phyloP scores from a whole-genome alignment of 2,113 vertebrate genomes.

The Apteryx mantelli region DNA sequence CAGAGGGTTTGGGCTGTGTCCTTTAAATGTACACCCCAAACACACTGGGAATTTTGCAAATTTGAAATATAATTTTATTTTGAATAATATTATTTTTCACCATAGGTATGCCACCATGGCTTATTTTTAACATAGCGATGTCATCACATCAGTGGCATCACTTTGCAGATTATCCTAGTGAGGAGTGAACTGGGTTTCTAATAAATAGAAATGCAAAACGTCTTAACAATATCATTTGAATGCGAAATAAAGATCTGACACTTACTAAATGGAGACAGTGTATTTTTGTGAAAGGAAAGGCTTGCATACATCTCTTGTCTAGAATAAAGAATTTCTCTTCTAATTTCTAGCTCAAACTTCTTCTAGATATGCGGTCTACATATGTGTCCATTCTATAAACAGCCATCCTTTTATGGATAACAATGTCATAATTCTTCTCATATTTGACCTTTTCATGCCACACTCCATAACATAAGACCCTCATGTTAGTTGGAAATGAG shows the following conservation, averaged over 20 bases:
- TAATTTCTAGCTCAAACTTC: neutral
- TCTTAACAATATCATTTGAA: neutral
- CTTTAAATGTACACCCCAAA: neutral
- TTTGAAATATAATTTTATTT: conserved; percentile 45
- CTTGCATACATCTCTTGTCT: neutral
- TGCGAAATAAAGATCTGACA: neutral
- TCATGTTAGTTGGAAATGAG: neutral
- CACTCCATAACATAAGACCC: neutral
- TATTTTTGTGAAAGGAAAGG: neutral
- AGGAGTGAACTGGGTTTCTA: neutral
- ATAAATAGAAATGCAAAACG: conserved; percentile 9
- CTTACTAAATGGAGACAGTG: neutral
- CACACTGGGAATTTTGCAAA: neutral
- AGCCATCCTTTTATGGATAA: neutral
- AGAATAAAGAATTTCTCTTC: too few relatives aligned
- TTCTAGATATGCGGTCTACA: neutral
- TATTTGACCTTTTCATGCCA: neutral
- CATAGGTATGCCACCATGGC: neutral
- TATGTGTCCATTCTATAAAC: neutral
- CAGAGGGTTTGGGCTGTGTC: conserved; percentile 12
- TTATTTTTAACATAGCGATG: conserved; percentile 52
- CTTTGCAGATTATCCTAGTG: neutral
- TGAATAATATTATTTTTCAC: conserved; percentile 29
- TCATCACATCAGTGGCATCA: conserved; percentile 39
- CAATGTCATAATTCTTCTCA: neutral